Evolutionary conservation across 1,140 invertebrate species (phyloP), one percentile per base, ranked within the genome.

Genomic region (Bombus fervidus): DNA sequence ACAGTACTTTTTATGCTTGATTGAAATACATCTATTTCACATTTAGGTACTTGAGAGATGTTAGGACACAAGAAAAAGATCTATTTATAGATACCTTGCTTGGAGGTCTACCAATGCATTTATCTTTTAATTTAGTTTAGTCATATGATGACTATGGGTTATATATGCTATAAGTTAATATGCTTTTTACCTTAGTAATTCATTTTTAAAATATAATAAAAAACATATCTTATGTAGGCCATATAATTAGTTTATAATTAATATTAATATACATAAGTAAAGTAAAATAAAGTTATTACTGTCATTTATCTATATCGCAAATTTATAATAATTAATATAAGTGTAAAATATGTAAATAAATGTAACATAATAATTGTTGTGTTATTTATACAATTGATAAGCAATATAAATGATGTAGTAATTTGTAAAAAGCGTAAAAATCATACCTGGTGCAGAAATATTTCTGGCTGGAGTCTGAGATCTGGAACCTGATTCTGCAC

Each of bases 401-500:
- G 4, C 31, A 62, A 31, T 41, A 59, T 59, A 66, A 68, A 53
- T 15, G 3, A 68, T 68, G 66, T 22, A 22, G 18, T 69, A 72
- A 72, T 72, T n/a, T 69, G 13, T 34, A 62, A 28, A 28, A 43
- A 82, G 0, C 28, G 2, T 12, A 34, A 53, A 12, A 12, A 18
- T 10, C 90, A 74, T 93, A 95, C 94, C 92, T 85, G 91, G 91
- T 41, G 79, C 64, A 68, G 94, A 75, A 72, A 95, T 92, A 86
- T 92, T 93, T 83, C 94, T 92, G 31, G 96, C 95, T 41, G 95
- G 96, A 68, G 96, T 96, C 87, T 96, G 95, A 59, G 95, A 95
- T 85, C 96, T 92, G 57, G 95, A 96, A 62, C 93, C 93, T 15
- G 93, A 94, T 84, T 97, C 97, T 22, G 97, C 97, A 95, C 98